Percentiles rank a stretch among this genome's conserved stretches.
phyloP scores from a whole-genome alignment of 2,113 vertebrate species.

The Vidua macroura region DNA sequence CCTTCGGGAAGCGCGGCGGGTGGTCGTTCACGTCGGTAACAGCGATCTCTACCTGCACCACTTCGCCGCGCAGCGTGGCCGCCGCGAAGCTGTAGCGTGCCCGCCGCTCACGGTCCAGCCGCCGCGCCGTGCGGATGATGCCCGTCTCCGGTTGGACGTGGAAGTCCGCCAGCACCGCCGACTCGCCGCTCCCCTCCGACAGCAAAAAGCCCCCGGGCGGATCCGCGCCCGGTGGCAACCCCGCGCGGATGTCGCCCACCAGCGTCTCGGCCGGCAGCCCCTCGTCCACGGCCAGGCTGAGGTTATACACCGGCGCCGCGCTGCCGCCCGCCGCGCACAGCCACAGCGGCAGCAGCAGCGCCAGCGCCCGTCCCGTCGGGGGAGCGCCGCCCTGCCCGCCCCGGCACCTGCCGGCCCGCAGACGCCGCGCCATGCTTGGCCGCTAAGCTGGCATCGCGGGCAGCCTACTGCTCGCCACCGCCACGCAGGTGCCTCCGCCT shows the following conservation, averaged over 20 bases:
- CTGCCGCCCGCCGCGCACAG: conserved; percentile 42
- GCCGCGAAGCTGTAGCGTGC: conserved; percentile 87
- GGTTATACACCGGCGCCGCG: conserved; percentile 79
- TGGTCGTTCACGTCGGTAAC: conserved; percentile 90
- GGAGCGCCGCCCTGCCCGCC: not conserved
- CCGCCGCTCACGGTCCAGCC: conserved; percentile 85
- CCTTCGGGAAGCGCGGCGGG: conserved; percentile 78
- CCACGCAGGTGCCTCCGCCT: not conserved
- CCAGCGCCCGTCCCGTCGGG: not conserved
- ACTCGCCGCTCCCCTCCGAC: conserved; percentile 87
- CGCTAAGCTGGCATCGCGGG: not conserved
- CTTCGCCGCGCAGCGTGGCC: conserved; percentile 82
- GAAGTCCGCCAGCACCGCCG: conserved; percentile 85
- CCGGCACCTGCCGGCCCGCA: not conserved
- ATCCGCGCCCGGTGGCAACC: conserved; percentile 58
- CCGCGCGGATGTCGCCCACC: conserved; percentile 85
- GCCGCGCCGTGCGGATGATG: conserved; percentile 83
- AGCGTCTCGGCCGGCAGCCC: conserved; percentile 83
- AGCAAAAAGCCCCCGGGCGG: conserved; percentile 83
- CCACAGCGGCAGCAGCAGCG: conserved; percentile 46
- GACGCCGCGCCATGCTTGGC: not conserved
- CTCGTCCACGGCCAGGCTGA: conserved; percentile 83
- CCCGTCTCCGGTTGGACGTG: conserved; percentile 87
- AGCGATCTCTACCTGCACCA: conserved; percentile 83
- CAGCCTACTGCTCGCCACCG: not conserved